phyloP scores from a whole-genome alignment of 30 jellyfish, hydroid and myxozoan genomes.

The Sanderia malayensis region DNA sequence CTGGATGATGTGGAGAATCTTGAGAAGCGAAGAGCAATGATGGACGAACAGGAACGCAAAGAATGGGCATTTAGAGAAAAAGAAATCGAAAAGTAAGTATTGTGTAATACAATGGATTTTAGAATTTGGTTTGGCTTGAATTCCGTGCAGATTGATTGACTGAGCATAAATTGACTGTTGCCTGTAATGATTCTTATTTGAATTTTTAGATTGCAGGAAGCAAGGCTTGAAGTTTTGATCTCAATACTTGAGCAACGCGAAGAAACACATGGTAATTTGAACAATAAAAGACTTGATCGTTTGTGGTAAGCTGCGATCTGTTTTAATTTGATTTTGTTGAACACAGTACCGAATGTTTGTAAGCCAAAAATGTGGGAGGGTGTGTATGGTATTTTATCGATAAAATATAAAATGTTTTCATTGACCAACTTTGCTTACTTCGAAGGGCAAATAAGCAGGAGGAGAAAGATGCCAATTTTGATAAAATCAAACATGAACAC shows the following conservation, averaged over 20 bases:
- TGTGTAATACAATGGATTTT: too few relatives aligned
- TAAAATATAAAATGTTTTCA: too few relatives aligned
- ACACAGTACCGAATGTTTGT: too few relatives aligned
- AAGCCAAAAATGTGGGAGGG: too few relatives aligned
- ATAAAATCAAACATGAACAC: constrained; percentile 78
- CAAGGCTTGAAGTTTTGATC: constrained; percentile 77
- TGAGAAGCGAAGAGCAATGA: constrained; percentile 85
- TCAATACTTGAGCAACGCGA: constrained; percentile 77
- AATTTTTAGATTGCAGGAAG: constrained; percentile 83
- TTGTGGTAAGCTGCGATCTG: constrained; percentile 83
- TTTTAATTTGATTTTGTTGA: too few relatives aligned
- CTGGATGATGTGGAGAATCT: constrained; percentile 70
- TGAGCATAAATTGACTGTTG: too few relatives aligned
- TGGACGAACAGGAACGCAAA: constrained; percentile 93
- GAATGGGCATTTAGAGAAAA: constrained; percentile 95
- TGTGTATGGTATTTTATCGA: too few relatives aligned
- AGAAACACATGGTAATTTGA: constrained; percentile 69
- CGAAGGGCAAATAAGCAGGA: constrained; percentile 68
- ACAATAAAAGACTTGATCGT: constrained; percentile 80
- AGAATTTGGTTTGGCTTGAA: too few relatives aligned
- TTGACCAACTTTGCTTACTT: too few relatives aligned
- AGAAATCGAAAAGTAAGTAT: constrained; percentile 86
- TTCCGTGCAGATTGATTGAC: too few relatives aligned
- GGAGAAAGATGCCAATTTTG: constrained; percentile 77
- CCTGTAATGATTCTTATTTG: too few relatives aligned